phyloP scores from a whole-genome alignment of 64 coral and sea anemone species.

The Porites lutea region DNA sequence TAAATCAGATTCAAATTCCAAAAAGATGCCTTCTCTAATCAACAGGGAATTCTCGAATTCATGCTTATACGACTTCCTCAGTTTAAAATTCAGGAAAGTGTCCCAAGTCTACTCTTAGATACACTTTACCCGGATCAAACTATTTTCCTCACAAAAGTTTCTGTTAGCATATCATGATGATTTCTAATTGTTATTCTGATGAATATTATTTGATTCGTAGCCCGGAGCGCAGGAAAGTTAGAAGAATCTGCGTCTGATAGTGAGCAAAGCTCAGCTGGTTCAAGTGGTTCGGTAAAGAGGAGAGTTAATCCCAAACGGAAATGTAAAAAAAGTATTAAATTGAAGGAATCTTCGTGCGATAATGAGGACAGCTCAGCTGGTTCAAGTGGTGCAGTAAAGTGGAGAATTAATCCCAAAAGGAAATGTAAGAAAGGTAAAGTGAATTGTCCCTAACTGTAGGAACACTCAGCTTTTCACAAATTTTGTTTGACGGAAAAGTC shows the following conservation, averaged over 20 bases:
- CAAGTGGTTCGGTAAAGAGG: background rate
- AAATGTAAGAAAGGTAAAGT: slow-evolving; percentile 26
- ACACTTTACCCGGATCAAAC: too few species aligned
- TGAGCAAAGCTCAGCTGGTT: background rate
- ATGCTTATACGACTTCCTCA: too few species aligned
- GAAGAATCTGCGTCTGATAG: background rate
- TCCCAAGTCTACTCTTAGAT: too few species aligned
- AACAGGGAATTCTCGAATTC: too few species aligned
- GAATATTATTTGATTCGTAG: background rate
- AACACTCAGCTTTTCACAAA: too few species aligned
- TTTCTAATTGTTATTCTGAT: background rate
- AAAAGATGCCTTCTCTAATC: too few species aligned
- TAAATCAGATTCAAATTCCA: too few species aligned
- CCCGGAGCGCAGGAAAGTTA: background rate
- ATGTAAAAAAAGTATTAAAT: slow-evolving; percentile 9
- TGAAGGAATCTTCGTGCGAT: background rate
- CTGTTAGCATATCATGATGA: background rate
- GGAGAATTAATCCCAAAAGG: slow-evolving; percentile 13
- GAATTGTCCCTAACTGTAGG: too few species aligned
- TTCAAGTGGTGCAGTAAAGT: background rate
- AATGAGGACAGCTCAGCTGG: background rate
- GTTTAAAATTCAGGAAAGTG: too few species aligned
- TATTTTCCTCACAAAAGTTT: too few species aligned
- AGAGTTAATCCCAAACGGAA: slow-evolving; percentile 20
- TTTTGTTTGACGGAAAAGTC: too few species aligned